A percentile compares a stretch with the other conserved stretches of the same genome.
Evolutionary conservation across 2,888 invertebrate genomes (phyloP).

Genomic region (Callyntrura guangdongensis): DNA sequence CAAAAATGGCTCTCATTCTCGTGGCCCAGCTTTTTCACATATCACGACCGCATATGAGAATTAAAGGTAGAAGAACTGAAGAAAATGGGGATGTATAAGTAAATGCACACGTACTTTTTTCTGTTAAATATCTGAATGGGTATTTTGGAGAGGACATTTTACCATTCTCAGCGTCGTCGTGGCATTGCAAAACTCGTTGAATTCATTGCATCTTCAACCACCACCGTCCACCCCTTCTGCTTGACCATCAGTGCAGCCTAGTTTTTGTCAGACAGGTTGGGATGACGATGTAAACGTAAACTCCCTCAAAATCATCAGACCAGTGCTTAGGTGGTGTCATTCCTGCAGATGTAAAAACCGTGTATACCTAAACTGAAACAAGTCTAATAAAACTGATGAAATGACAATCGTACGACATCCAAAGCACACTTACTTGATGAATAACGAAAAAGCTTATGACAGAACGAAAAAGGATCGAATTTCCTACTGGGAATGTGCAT

Average conservation of each 20-base stretch:
- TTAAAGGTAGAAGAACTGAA: neutral
- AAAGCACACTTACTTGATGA: neutral
- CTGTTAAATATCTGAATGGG: neutral
- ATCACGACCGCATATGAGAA: neutral
- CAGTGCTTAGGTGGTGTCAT: too few species aligned
- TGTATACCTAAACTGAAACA: too few species aligned
- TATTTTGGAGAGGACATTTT: constrained; percentile 21
- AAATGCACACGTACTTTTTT: constrained; percentile 6
- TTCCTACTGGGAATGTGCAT: neutral
- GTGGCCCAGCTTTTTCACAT: constrained; percentile 25
- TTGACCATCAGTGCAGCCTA: constrained; percentile 26
- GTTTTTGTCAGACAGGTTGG: too few species aligned
- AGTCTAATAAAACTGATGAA: too few species aligned
- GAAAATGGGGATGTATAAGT: neutral
- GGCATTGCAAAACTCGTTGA: constrained; percentile 64
- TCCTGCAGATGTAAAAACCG: too few species aligned
- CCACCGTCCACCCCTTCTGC: neutral
- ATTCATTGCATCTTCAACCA: constrained; percentile 62
- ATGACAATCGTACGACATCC: too few species aligned
- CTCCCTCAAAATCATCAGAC: too few species aligned
- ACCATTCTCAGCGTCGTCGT: constrained; percentile 39
- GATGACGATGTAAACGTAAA: too few species aligned
- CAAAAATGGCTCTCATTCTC: constrained; percentile 59
- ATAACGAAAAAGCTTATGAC: too few species aligned
- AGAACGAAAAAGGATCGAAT: neutral